Evolutionary conservation across 2,797 vertebrate genomes (phyloP).

Genomic region (Pseudochaenichthys georgianus): DNA sequence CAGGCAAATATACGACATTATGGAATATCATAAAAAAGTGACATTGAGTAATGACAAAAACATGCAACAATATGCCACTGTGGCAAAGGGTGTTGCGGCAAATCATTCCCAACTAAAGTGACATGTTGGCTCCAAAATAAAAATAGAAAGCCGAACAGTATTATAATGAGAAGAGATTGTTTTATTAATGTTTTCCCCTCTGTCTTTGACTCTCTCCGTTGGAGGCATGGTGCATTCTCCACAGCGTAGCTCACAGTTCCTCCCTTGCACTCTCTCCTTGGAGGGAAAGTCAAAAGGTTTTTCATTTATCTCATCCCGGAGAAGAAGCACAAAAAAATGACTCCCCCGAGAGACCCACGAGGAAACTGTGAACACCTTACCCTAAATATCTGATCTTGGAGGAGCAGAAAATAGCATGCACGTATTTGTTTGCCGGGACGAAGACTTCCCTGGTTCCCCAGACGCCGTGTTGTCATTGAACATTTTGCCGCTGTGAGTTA

Average conservation of each 20-base stretch:
- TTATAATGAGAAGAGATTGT: conserved; percentile 78
- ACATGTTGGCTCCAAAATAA: conserved; percentile 69
- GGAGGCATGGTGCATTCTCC: conserved; percentile 65
- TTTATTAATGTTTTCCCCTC: conserved; percentile 76
- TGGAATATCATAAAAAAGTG: conserved; percentile 69
- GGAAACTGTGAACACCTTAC: conserved; percentile 85
- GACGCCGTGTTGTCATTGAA: conserved; percentile 81
- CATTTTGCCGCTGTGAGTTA: conserved; percentile 65
- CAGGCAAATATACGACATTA: conserved; percentile 67
- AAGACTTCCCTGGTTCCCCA: conserved; percentile 76
- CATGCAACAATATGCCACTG: conserved; percentile 59
- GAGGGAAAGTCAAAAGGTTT: conserved; percentile 84
- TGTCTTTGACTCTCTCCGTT: conserved; percentile 46
- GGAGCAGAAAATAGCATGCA: conserved; percentile 83
- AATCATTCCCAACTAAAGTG: conserved; percentile 66
- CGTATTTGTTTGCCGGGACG: conserved; percentile 84
- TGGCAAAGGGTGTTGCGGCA: conserved; percentile 63
- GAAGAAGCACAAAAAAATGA: conserved; percentile 77
- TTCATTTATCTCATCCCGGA: conserved; percentile 84
- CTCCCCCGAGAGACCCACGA: conserved; percentile 81
- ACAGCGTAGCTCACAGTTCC: conserved; percentile 78
- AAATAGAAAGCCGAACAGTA: conserved; percentile 71
- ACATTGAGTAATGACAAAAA: conserved; percentile 78
- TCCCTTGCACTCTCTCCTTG: conserved; percentile 77
- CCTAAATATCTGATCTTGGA: conserved; percentile 86